A percentile compares a stretch with the other conserved stretches of the same genome.
These are phyloP conservation scores for Cochlearius cochlearius DNA, from an alignment of 2,113 vertebrate species.

Conservation along the genomic window DNA sequence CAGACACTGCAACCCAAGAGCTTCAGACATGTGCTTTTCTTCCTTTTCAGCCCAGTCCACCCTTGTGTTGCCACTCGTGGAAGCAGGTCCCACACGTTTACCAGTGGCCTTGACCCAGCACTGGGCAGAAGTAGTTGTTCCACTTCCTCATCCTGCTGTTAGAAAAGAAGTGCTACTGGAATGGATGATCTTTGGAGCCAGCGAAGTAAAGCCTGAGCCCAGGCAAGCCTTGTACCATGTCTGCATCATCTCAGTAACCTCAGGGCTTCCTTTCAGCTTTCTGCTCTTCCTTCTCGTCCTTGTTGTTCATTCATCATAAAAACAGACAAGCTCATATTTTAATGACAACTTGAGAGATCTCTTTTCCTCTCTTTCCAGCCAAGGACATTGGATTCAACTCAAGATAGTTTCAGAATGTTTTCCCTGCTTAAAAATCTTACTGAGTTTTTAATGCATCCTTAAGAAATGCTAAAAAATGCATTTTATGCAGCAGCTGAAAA, in stretches of 20 bases:
- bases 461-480: not conserved
- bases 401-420: not conserved
- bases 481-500: not conserved
- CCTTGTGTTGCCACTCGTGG: rapidly evolving
- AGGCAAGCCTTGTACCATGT: not conserved
- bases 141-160: not conserved
- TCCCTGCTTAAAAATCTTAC: not conserved
- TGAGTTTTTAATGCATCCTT: not conserved
- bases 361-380: not conserved
- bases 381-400: not conserved
- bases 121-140: not conserved
- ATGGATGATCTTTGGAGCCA: not conserved
- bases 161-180: not conserved
- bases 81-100: not conserved
- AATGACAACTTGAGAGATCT: not conserved
- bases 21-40: not conserved
- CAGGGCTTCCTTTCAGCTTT: not conserved
- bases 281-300: not conserved
- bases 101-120: rapidly evolving
- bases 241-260: not conserved
- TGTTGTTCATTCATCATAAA: constrained; percentile 16
- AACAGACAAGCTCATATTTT: constrained; percentile 15
- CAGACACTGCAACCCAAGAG: not conserved
- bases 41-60: not conserved
- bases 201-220: not conserved